These are phyloP conservation scores for Lanius ludovicianus DNA, from an alignment of 2,113 vertebrate genomes.

Conservation along the genomic window DNA sequence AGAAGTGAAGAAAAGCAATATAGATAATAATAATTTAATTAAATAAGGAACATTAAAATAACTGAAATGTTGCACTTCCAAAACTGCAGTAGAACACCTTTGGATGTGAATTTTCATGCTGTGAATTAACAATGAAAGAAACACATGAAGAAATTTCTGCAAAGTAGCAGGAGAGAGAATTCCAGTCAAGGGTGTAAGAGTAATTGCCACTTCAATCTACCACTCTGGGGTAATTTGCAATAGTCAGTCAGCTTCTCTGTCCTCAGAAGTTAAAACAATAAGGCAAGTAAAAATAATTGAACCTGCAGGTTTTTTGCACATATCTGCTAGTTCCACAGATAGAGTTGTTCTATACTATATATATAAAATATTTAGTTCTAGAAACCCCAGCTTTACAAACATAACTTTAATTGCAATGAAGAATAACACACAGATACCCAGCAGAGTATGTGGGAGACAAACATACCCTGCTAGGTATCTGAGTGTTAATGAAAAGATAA, in stretches of 20 bases:
- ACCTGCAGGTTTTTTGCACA: neutral
- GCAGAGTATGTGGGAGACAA: neutral
- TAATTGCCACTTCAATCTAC: conserved; percentile 1
- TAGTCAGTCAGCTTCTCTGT: neutral
- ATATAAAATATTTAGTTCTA: neutral
- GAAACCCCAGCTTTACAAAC: neutral
- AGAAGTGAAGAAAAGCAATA: neutral
- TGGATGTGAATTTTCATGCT: neutral
- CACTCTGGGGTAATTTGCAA: conserved; percentile 1
- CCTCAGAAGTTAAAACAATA: neutral
- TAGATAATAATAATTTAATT: neutral
- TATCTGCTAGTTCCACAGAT: neutral
- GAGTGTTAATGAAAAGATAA: neutral
- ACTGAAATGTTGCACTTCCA: neutral
- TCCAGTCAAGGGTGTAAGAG: conserved; percentile 1
- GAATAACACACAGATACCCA: neutral
- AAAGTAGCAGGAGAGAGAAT: neutral
- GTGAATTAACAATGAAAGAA: neutral
- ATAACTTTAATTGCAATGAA: neutral
- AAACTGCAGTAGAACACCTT: neutral
- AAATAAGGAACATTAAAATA: neutral
- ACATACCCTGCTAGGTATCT: neutral
- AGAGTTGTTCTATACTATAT: neutral
- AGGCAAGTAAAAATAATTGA: neutral
- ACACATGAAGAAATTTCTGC: neutral